A percentile compares a stretch with the other conserved stretches of the same genome.
Evolutionary conservation across 1,140 invertebrate species (phyloP).

Genomic region (Drosophila takahashii): DNA sequence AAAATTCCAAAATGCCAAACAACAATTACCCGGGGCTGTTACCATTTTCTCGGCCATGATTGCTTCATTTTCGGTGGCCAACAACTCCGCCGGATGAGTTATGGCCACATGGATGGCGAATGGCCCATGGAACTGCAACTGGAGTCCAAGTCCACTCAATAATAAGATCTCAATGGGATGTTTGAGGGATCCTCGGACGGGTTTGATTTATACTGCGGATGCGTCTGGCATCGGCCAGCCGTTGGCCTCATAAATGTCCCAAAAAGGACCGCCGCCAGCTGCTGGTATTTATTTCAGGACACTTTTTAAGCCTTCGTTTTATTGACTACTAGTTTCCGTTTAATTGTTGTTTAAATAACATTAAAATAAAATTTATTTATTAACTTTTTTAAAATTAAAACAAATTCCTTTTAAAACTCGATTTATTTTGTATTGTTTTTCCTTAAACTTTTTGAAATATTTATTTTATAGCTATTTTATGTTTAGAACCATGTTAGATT

Average conservation of each 20-base stretch:
- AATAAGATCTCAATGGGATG: constrained; percentile 49
- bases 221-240: constrained; percentile 57
- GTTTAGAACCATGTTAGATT: too few relatives aligned
- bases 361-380: too few relatives aligned
- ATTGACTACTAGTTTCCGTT: background rate
- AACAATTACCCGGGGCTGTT: constrained; percentile 57
- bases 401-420: too few relatives aligned
- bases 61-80: constrained; percentile 68
- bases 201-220: constrained; percentile 80
- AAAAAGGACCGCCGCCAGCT: constrained; percentile 22
- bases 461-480: too few relatives aligned
- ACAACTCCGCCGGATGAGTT: constrained; percentile 48
- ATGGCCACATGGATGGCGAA: constrained; percentile 26
- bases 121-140: background rate
- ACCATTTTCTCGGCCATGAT: constrained; percentile 62
- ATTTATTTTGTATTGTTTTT: too few relatives aligned
- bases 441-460: too few relatives aligned
- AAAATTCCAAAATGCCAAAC: constrained; percentile 35
- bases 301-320: constrained; percentile 1
- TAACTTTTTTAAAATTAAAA: too few relatives aligned
- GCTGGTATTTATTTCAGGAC: background rate
- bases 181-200: constrained; percentile 33
- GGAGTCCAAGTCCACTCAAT: constrained; percentile 21
- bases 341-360: background rate
- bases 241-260: constrained; percentile 50